These are phyloP conservation scores for Romanogobio albipinnatus DNA, from an alignment of 2,113 vertebrate species.

Conservation along the genomic window DNA sequence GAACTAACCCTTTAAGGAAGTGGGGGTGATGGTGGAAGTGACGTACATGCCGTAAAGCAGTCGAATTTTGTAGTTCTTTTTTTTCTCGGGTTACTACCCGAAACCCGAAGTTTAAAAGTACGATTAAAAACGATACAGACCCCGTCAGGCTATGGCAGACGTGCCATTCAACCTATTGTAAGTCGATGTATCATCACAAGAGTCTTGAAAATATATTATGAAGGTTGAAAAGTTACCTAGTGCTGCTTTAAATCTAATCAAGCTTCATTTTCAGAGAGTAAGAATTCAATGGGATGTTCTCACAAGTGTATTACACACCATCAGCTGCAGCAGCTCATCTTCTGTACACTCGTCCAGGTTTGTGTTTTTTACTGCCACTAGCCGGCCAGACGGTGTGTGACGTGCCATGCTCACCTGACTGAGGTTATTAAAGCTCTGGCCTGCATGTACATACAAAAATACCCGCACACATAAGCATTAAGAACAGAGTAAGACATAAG, in stretches of 20 bases:
- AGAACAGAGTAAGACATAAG: not conserved
- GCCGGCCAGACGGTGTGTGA: constrained; percentile 85
- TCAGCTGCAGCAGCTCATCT: constrained; percentile 89
- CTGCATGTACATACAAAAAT: constrained; percentile 68
- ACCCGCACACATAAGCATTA: not conserved
- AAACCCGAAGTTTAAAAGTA: too few species aligned
- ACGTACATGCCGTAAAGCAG: too few species aligned
- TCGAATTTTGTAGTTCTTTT: too few species aligned
- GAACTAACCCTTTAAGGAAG: too few species aligned
- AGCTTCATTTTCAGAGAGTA: not conserved
- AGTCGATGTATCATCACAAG: too few species aligned
- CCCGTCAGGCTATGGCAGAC: too few species aligned
- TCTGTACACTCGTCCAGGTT: constrained; percentile 94
- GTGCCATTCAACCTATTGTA: too few species aligned
- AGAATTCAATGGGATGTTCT: not conserved
- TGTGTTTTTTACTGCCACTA: constrained; percentile 90
- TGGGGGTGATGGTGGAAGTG: too few species aligned
- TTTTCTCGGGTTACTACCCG: too few species aligned
- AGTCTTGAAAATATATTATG: too few species aligned
- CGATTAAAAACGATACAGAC: too few species aligned
- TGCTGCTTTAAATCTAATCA: not conserved
- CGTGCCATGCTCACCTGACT: constrained; percentile 90
- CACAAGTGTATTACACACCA: constrained; percentile 73
- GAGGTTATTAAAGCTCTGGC: constrained; percentile 90
- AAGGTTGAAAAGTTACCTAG: too few species aligned